A percentile compares a stretch with the other conserved stretches of the same genome.
phyloP scores from a whole-genome alignment of 2,888 invertebrate genomes.

The Mesoligia furuncula region DNA sequence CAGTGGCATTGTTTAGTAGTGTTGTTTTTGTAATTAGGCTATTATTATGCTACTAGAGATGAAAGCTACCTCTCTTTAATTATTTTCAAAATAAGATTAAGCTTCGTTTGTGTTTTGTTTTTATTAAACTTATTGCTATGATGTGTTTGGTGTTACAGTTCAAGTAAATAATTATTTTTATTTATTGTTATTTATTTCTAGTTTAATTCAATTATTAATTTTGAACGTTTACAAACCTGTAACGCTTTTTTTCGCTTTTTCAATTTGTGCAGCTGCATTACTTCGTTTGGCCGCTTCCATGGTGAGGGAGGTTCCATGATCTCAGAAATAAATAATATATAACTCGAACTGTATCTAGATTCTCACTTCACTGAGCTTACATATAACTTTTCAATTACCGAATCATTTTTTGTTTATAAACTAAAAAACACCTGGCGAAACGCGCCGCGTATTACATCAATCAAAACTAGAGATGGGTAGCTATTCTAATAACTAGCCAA shows the following conservation, averaged over 20 bases:
- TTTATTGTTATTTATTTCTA: no score
- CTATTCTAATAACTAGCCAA: no score
- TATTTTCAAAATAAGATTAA: neutral
- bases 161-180: neutral
- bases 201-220: neutral
- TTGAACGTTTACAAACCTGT: constrained; percentile 87
- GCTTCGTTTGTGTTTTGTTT: constrained; percentile 34
- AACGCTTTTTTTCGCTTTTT: constrained; percentile 94
- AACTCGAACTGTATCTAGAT: neutral
- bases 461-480: no score
- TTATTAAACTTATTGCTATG: neutral
- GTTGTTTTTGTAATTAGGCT: neutral
- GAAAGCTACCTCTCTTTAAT: neutral
- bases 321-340: constrained; percentile 25
- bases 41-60: no score
- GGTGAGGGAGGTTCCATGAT: constrained; percentile 87
- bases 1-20: neutral
- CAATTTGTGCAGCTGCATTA: constrained; percentile 94
- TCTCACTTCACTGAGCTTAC: neutral
- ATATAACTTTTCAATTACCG: neutral
- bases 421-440: constrained; percentile 43
- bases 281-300: constrained; percentile 92
- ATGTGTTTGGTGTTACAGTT: neutral
- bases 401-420: constrained; percentile 48
- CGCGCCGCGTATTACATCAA: constrained; percentile 20